phyloP scores from a whole-genome alignment of 1,140 invertebrate genomes.

The Drosophila bocki region DNA sequence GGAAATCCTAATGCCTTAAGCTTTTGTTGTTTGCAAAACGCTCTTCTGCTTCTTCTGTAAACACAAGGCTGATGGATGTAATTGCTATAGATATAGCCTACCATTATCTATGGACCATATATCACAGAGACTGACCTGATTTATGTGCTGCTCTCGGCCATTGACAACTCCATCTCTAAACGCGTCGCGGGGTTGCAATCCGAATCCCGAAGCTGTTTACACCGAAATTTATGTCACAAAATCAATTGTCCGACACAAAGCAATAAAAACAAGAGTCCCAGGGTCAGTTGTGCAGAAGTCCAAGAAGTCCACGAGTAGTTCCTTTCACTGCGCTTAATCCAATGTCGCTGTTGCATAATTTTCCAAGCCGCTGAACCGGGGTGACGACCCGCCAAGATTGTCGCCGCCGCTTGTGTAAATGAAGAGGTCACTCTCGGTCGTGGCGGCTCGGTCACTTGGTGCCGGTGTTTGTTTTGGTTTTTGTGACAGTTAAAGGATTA shows the following conservation, averaged over 20 bases:
- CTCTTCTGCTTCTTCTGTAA: background rate
- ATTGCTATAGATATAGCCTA: conserved; percentile 20
- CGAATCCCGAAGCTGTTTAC: conserved; percentile 70
- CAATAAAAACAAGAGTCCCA: conserved; percentile 66
- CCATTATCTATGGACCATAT: conserved; percentile 42
- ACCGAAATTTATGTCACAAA: conserved; percentile 72
- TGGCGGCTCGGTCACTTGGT: conserved; percentile 2
- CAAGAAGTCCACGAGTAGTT: background rate
- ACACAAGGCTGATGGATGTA: conserved; percentile 18
- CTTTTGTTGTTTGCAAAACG: conserved; percentile 18
- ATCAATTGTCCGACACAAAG: conserved; percentile 74
- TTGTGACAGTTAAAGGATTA: conserved; percentile 70
- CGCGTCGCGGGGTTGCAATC: background rate
- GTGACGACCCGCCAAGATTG: conserved; percentile 48
- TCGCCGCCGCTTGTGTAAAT: conserved; percentile 57
- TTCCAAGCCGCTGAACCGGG: conserved; percentile 62
- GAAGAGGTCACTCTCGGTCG: conserved; percentile 72
- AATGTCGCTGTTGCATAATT: conserved; percentile 63
- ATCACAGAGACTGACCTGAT: conserved; percentile 33
- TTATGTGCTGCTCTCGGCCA: conserved; percentile 27
- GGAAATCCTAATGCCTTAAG: background rate
- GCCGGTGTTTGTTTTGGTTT: conserved; percentile 65
- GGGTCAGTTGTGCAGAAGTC: conserved; percentile 34
- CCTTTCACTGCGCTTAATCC: conserved; percentile 16
- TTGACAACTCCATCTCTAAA: conserved; percentile 53